Conservation (phyloP, 2,888 invertebrate species). For the Bembecia ichneumoniformis region DNA sequence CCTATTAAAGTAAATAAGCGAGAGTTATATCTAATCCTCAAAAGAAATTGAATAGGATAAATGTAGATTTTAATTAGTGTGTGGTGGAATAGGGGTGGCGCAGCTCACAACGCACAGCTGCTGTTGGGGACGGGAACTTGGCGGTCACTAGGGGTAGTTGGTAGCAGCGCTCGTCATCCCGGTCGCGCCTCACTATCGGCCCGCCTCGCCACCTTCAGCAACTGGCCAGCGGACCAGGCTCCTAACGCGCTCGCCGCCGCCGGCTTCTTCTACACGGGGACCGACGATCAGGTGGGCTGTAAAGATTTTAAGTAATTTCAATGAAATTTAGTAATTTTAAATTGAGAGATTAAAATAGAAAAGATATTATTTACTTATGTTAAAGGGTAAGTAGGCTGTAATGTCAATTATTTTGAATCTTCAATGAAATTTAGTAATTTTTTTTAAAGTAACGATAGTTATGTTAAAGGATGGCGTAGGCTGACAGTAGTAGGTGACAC, state of each 20-base stretch:
- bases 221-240: constrained; percentile 84
- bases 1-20: no score
- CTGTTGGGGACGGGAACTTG: constrained; percentile 44
- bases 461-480: no score
- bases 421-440: no score
- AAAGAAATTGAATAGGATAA: no score
- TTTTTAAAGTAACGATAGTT: no score
- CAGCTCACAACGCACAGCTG: constrained; percentile 48
- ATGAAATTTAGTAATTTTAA: no score
- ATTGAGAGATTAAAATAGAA: no score
- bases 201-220: constrained; percentile 77
- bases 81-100: constrained; percentile 20
- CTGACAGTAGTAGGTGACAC: no score
- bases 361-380: no score
- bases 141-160: constrained; percentile 52
- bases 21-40: neutral
- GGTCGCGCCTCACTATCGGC: constrained; percentile 78
- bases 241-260: constrained; percentile 85
- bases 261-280: constrained; percentile 88
- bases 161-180: constrained; percentile 70
- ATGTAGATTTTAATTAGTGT: neutral
- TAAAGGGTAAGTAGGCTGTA: no score
- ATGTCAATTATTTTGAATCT: no score
- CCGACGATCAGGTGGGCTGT: constrained; percentile 73
- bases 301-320: no score